Evolutionary conservation across 2,888 invertebrate species (phyloP).

Genomic region (Omphaloscelis lunosa): DNA sequence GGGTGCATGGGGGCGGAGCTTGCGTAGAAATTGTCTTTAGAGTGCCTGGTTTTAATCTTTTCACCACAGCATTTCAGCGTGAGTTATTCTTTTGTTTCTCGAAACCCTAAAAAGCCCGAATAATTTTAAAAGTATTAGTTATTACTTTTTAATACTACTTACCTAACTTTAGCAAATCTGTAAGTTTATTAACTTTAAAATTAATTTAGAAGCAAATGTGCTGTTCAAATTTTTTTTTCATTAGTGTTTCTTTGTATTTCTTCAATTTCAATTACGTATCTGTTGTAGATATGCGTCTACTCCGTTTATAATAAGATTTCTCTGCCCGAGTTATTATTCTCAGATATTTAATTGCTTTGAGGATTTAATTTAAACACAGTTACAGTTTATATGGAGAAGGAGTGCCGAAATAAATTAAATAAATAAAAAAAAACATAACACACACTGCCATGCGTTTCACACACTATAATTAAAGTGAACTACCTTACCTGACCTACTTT

Average conservation of each 20-base stretch:
- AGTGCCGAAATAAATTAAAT: too few species aligned
- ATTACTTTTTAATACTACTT: background rate
- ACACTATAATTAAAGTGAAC: too few species aligned
- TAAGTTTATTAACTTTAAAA: background rate
- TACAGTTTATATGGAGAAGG: too few species aligned
- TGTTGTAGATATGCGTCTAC: background rate
- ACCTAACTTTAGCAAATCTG: background rate
- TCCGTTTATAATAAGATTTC: background rate
- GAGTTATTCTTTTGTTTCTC: too few species aligned
- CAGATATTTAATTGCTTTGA: background rate
- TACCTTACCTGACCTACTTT: too few species aligned
- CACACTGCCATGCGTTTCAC: too few species aligned
- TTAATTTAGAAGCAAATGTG: background rate
- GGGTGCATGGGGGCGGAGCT: too few species aligned
- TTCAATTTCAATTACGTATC: background rate
- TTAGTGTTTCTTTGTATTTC: background rate
- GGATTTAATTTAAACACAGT: background rate
- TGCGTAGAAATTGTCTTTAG: too few species aligned
- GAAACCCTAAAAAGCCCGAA: background rate
- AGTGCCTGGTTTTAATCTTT: too few species aligned
- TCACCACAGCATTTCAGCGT: too few species aligned
- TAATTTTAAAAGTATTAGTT: background rate
- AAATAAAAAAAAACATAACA: too few species aligned
- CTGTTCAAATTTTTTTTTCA: background rate
- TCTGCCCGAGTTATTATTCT: background rate